Evolutionary conservation across 92 coral and sea anemone genomes (phyloP).

Genomic region (Porites divaricata): DNA sequence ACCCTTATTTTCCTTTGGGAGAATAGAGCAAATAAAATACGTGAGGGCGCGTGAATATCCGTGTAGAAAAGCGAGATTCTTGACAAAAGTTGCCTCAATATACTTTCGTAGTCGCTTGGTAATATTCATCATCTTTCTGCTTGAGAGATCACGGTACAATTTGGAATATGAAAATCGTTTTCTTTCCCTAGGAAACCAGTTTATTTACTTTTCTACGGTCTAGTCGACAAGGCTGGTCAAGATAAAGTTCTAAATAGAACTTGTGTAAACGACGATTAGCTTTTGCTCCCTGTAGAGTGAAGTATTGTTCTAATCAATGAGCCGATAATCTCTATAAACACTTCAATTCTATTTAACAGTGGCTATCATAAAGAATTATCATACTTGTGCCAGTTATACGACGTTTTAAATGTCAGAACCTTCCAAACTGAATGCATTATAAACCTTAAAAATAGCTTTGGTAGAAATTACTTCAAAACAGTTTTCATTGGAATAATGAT

Average conservation of each 20-base stretch:
- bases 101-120: background rate
- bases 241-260: background rate
- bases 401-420: background rate
- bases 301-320: background rate
- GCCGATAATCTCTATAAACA: background rate
- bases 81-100: background rate
- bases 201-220: conserved; percentile 4
- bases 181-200: background rate
- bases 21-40: background rate
- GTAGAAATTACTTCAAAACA: background rate
- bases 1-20: no score
- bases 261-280: background rate
- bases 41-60: background rate
- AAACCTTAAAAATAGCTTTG: background rate
- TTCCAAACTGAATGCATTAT: background rate
- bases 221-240: conserved; percentile 1
- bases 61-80: background rate
- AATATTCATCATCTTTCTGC: background rate
- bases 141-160: conserved; percentile 9
- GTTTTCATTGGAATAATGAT: background rate
- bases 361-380: background rate
- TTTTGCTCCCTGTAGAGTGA: background rate
- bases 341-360: background rate
- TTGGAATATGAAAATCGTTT: background rate
- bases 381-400: background rate